Conservation (phyloP, 2,888 invertebrate species). For the Tenthredo amoena region DNA sequence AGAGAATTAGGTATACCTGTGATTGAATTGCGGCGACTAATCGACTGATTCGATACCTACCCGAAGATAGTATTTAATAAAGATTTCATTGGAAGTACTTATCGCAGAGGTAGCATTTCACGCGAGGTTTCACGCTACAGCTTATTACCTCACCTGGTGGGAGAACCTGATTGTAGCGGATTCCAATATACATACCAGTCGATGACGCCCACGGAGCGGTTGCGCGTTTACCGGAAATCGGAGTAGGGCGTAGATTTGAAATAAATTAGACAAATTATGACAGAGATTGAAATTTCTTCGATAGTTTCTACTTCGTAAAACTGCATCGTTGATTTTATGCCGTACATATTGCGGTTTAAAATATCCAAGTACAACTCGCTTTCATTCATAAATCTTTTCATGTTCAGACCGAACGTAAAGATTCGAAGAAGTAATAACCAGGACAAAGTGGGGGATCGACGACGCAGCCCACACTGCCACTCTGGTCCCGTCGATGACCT, state of each 20-base stretch:
- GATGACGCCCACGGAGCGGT: slow-evolving; percentile 27
- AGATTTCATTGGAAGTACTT: background rate
- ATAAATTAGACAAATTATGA: background rate
- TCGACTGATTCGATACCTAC: background rate
- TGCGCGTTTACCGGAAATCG: slow-evolving; percentile 26
- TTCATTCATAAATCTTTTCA: slow-evolving; percentile 40
- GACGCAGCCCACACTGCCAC: slow-evolving; percentile 17
- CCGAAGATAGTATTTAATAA: background rate
- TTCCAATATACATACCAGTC: slow-evolving; percentile 26
- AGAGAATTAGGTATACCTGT: background rate
- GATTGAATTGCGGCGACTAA: background rate
- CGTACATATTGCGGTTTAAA: background rate
- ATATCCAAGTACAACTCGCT: background rate
- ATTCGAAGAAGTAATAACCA: slow-evolving; percentile 36
- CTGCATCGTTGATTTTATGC: background rate
- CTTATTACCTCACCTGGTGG: slow-evolving; percentile 13
- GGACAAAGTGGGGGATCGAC: slow-evolving; percentile 32
- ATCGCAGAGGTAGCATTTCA: slow-evolving; percentile 15
- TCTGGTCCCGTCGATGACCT: slow-evolving; percentile 50
- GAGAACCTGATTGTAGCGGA: slow-evolving; percentile 37
- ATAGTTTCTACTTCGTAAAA: background rate
- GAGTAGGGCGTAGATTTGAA: slow-evolving; percentile 1
- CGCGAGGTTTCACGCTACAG: background rate
- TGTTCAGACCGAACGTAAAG: slow-evolving; percentile 9
- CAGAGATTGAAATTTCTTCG: background rate